Conservation (phyloP, 2,888 invertebrate genomes). For the Pheosia tremula region DNA sequence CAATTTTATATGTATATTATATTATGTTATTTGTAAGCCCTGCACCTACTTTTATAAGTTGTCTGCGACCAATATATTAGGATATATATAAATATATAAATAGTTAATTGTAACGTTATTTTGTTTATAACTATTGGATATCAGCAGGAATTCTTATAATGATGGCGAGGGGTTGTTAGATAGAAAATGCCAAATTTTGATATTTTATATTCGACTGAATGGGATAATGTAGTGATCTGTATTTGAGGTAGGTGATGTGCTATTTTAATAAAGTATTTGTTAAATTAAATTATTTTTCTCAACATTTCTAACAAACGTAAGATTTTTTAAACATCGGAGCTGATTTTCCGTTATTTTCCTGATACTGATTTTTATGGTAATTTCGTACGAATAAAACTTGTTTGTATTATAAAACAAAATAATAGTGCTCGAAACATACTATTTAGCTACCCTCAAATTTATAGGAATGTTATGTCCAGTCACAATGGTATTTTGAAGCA, state of each 20-base stretch:
- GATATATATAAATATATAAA: no score
- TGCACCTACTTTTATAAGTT: constrained; percentile 1
- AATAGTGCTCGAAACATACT: no score
- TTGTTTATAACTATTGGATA: background rate
- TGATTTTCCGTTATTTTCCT: no score
- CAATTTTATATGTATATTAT: background rate
- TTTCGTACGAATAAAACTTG: no score
- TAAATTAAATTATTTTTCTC: background rate
- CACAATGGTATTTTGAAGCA: no score
- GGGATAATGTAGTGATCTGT: background rate
- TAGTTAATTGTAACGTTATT: background rate
- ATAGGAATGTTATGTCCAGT: no score
- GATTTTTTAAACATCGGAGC: no score
- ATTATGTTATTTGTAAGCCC: background rate
- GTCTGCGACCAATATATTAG: background rate
- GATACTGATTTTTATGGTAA: no score
- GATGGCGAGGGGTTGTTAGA: background rate
- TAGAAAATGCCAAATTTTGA: background rate
- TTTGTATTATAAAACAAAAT: no score
- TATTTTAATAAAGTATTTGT: constrained; percentile 4
- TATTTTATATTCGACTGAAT: constrained; percentile 1
- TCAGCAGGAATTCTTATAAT: background rate
- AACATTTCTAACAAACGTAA: background rate
- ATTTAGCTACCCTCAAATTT: no score
- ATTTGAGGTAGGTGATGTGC: background rate